Evolutionary conservation across 2,113 vertebrate species (phyloP).

Genomic region (Regulus satrapa): DNA sequence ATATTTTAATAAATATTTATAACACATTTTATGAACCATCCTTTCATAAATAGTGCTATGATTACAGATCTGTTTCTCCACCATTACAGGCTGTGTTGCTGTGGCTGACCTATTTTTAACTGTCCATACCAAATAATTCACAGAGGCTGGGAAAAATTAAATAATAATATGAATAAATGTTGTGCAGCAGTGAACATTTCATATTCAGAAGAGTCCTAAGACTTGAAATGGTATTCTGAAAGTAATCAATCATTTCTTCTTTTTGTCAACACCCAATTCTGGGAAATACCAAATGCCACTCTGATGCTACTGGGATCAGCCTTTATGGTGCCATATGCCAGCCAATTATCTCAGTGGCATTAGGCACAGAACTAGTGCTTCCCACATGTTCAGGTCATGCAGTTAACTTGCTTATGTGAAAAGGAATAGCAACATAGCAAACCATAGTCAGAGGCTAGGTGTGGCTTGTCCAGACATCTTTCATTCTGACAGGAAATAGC

Average conservation of each 20-base stretch:
- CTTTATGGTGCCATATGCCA: slow-evolving; percentile 14
- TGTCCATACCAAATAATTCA: neutral
- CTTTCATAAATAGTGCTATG: neutral
- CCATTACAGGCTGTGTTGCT: neutral
- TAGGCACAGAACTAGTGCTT: slow-evolving; percentile 20
- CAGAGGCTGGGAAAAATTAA: neutral
- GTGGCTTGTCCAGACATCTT: neutral
- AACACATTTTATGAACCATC: neutral
- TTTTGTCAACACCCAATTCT: neutral
- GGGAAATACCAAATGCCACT: neutral
- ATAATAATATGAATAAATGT: neutral
- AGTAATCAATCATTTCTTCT: neutral
- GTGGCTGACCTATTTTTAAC: neutral
- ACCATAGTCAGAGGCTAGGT: neutral
- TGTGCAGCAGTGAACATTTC: neutral
- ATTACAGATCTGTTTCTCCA: neutral
- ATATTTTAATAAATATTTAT: too few relatives aligned
- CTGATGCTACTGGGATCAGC: neutral
- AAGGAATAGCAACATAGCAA: neutral
- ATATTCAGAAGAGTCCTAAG: neutral
- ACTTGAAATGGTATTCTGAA: slow-evolving; percentile 5
- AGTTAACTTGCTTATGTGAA: slow-evolving; percentile 12
- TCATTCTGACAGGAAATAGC: neutral
- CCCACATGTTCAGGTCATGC: neutral
- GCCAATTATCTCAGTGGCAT: slow-evolving; percentile 16